A percentile compares a stretch with the other conserved stretches of the same genome.
Evolutionary conservation across 2,888 invertebrate species (phyloP).

Genomic region (Epinotia nisella): DNA sequence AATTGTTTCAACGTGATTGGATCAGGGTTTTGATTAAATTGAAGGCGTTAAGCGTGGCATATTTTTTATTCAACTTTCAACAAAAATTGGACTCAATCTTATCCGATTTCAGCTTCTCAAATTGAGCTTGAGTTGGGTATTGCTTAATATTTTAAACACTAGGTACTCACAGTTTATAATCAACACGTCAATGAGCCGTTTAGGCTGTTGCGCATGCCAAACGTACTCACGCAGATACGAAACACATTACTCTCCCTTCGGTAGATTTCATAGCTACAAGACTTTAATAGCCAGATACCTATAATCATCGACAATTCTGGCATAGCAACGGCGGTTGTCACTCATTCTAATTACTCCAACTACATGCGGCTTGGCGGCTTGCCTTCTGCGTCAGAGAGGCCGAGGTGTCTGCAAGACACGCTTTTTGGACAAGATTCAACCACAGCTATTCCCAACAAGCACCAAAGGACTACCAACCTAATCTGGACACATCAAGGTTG

Average conservation of each 20-base stretch:
- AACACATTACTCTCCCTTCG: not conserved
- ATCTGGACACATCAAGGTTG: not conserved
- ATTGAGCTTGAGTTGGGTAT: not conserved
- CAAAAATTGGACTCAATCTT: too few relatives aligned
- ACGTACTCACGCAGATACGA: not conserved
- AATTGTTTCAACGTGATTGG: slow-evolving; percentile 45
- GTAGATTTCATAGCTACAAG: not conserved
- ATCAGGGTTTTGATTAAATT: slow-evolving; percentile 38
- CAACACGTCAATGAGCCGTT: not conserved
- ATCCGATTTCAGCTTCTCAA: not conserved
- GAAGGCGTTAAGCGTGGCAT: slow-evolving; percentile 9
- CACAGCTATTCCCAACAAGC: not conserved
- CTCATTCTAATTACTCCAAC: slow-evolving; percentile 11
- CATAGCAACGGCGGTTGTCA: slow-evolving; percentile 21
- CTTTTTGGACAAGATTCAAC: slow-evolving; percentile 39
- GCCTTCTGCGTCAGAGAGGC: slow-evolving; percentile 38
- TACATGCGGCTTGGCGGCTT: slow-evolving; percentile 29
- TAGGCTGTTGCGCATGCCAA: not conserved
- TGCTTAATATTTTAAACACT: not conserved
- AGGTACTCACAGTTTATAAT: not conserved
- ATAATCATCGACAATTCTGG: slow-evolving; percentile 1
- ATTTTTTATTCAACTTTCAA: slow-evolving; percentile 8
- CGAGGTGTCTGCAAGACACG: slow-evolving; percentile 41
- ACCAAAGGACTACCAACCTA: not conserved
- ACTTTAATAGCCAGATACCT: not conserved